A percentile compares a stretch with the other conserved stretches of the same genome.
These are phyloP conservation scores for Euclidia mi DNA, from an alignment of 2,888 invertebrate species.

Conservation along the genomic window DNA sequence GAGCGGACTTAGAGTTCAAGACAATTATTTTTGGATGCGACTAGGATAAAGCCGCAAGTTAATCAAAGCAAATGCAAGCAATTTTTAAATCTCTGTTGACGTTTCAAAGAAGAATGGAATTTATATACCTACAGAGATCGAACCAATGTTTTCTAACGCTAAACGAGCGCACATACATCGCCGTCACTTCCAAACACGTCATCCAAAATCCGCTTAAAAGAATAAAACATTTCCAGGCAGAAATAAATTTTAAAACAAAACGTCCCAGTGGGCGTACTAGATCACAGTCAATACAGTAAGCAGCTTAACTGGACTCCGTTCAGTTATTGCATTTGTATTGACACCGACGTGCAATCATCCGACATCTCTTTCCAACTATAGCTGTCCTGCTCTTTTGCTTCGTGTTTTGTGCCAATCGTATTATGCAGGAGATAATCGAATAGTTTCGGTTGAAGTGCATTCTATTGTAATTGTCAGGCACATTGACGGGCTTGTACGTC, in stretches of 20 bases:
- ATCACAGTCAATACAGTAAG: constrained; percentile 53
- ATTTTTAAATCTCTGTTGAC: too few relatives aligned
- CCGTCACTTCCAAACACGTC: too few relatives aligned
- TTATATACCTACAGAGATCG: too few relatives aligned
- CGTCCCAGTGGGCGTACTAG: constrained; percentile 12
- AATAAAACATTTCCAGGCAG: constrained; percentile 12
- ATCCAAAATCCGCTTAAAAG: constrained; percentile 6
- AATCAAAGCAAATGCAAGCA: too few relatives aligned
- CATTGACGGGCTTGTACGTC: too few relatives aligned
- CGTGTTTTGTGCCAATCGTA: neutral
- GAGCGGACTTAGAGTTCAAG: too few relatives aligned
- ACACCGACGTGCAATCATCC: constrained; percentile 39
- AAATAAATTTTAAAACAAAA: constrained; percentile 17
- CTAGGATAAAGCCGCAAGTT: too few relatives aligned
- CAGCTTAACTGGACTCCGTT: constrained; percentile 54
- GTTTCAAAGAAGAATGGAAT: too few relatives aligned
- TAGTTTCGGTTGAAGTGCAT: neutral
- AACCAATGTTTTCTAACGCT: too few relatives aligned
- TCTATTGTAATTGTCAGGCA: too few relatives aligned
- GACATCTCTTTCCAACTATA: neutral
- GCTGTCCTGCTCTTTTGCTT: neutral
- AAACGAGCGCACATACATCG: too few relatives aligned
- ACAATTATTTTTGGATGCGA: too few relatives aligned
- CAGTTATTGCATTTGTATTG: constrained; percentile 62
- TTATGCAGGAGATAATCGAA: neutral